These are phyloP conservation scores for Camponotus floridanus DNA, from an alignment of 1,140 invertebrate genomes.

Conservation along the genomic window DNA sequence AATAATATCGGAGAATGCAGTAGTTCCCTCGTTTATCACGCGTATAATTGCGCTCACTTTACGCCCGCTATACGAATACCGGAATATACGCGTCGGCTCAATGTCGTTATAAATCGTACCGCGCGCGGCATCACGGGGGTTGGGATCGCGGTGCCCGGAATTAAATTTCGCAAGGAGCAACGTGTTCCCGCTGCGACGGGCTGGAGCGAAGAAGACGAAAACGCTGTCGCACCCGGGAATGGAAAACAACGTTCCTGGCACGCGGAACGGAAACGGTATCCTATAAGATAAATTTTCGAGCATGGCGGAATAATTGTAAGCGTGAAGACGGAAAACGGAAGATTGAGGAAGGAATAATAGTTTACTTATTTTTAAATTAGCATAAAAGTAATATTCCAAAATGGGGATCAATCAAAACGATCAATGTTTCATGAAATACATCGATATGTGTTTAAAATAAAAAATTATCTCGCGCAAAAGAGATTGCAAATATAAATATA, in stretches of 20 bases:
- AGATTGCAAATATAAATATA: neutral
- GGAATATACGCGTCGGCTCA: conserved; percentile 59
- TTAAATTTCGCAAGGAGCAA: conserved; percentile 60
- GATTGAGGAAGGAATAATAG: neutral
- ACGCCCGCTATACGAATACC: conserved; percentile 51
- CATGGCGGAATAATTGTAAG: conserved; percentile 49
- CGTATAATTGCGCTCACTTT: conserved; percentile 58
- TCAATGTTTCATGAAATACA: neutral
- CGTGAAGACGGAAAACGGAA: conserved; percentile 1
- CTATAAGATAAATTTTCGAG: conserved; percentile 58
- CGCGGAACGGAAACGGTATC: conserved; percentile 54
- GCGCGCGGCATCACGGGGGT: conserved; percentile 14
- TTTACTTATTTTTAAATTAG: neutral
- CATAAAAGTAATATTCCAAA: neutral
- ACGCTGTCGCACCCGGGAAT: conserved; percentile 50
- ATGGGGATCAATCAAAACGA: neutral
- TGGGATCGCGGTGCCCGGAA: conserved; percentile 50
- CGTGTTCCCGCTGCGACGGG: conserved; percentile 41
- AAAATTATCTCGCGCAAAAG: neutral
- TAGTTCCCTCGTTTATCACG: conserved; percentile 58
- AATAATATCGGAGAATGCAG: conserved; percentile 59
- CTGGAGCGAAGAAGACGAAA: conserved; percentile 57
- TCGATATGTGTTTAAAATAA: neutral
- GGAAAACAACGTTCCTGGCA: conserved; percentile 56
- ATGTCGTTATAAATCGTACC: conserved; percentile 61